Conservation (phyloP, 2,113 vertebrate genomes). For the Pomatorhinus ruficollis region DNA sequence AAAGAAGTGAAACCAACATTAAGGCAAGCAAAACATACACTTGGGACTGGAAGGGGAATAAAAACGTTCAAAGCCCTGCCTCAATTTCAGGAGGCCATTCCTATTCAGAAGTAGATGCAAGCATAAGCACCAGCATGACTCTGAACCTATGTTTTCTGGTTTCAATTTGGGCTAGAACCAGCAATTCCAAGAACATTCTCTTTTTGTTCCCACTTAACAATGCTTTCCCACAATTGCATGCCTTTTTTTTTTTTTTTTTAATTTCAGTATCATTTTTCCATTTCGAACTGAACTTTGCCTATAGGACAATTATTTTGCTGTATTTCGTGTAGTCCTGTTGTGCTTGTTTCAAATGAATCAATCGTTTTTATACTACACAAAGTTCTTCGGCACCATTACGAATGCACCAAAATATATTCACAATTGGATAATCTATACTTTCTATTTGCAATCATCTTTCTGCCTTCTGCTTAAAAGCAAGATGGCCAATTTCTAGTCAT, state of each 20-base stretch:
- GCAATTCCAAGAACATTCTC: background rate
- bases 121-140: background rate
- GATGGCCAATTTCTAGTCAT: background rate
- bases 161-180: background rate
- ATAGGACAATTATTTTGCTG: background rate
- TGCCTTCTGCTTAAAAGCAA: background rate
- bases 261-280: background rate
- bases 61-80: background rate
- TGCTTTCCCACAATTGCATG: background rate
- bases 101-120: background rate
- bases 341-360: background rate
- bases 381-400: background rate
- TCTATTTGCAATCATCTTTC: background rate
- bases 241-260: fast-evolving
- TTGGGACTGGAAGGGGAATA: background rate
- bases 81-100: background rate
- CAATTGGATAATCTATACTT: background rate
- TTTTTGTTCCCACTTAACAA: background rate
- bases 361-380: background rate
- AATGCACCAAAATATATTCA: background rate
- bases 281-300: background rate
- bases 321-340: background rate
- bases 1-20: background rate
- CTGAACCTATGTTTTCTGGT: background rate
- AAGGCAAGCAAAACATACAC: background rate